A percentile compares a stretch with the other conserved stretches of the same genome.
Conservation (phyloP, 2,888 invertebrate genomes). For the Exocentrus adspersus region DNA sequence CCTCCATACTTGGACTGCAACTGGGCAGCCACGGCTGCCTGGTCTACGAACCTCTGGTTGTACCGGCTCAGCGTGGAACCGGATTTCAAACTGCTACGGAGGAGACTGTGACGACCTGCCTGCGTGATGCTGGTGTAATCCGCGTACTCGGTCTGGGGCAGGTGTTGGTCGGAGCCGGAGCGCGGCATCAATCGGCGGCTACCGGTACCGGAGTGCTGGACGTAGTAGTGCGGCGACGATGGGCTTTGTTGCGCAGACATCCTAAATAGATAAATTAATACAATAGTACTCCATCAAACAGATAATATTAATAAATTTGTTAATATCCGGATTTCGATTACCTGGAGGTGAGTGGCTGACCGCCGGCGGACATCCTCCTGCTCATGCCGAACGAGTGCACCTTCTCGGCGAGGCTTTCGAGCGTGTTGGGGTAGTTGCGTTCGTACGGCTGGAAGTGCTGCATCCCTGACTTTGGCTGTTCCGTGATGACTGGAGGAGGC, state of each 20-base stretch:
- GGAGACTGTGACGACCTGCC: constrained; percentile 79
- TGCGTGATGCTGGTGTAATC: constrained; percentile 80
- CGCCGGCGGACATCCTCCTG: constrained; percentile 77
- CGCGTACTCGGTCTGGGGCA: constrained; percentile 86
- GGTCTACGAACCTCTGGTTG: constrained; percentile 65
- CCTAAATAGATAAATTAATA: constrained; percentile 45
- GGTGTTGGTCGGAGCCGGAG: constrained; percentile 91
- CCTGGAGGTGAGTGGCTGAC: constrained; percentile 64
- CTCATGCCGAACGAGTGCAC: constrained; percentile 82
- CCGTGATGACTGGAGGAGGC: constrained; percentile 89
- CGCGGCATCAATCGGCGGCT: constrained; percentile 74
- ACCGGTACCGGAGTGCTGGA: constrained; percentile 65
- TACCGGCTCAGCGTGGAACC: constrained; percentile 64
- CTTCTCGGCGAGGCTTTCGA: constrained; percentile 92
- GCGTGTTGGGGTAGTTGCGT: constrained; percentile 84
- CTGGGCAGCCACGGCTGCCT: constrained; percentile 65
- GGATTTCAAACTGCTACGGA: constrained; percentile 83
- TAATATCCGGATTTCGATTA: no score
- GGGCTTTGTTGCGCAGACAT: constrained; percentile 65
- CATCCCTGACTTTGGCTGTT: constrained; percentile 83
- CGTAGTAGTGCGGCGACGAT: constrained; percentile 64
- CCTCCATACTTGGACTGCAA: constrained; percentile 63
- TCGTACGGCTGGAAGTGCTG: constrained; percentile 91
- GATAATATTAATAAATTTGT: no score
- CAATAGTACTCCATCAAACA: no score